phyloP scores from a whole-genome alignment of 2,888 invertebrate genomes.

The Dolomedes plantarius region DNA sequence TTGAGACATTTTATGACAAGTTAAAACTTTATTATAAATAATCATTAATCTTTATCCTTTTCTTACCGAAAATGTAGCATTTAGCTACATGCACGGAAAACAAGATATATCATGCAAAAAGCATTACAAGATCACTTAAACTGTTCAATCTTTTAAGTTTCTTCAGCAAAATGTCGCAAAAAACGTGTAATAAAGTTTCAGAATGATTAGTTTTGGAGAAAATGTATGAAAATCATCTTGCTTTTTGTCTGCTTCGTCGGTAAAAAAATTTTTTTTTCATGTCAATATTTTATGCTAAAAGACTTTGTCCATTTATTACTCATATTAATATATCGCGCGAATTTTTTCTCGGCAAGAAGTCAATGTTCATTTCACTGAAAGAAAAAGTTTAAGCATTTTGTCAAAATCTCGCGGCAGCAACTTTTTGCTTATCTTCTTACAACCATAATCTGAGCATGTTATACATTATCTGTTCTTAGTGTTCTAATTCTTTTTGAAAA shows the following conservation, averaged over 20 bases:
- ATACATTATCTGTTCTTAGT: background rate
- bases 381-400: background rate
- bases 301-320: background rate
- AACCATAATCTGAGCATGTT: background rate
- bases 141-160: background rate
- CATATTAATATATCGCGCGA: background rate
- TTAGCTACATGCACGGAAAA: background rate
- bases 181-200: background rate
- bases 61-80: background rate
- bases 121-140: background rate
- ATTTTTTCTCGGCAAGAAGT: background rate
- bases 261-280: background rate
- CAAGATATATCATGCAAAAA: background rate
- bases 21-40: too few species aligned
- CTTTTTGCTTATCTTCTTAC: background rate
- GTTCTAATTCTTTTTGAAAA: background rate
- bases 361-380: too few species aligned
- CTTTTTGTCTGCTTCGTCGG: background rate
- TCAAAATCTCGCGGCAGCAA: background rate
- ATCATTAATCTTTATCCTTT: background rate
- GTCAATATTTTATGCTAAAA: background rate
- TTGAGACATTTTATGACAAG: too few species aligned
- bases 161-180: background rate
- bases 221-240: background rate
- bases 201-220: background rate